A percentile compares a stretch with the other conserved stretches of the same genome.
Evolutionary conservation across 2,888 invertebrate genomes (phyloP).

Genomic region (Amorpha juglandis): DNA sequence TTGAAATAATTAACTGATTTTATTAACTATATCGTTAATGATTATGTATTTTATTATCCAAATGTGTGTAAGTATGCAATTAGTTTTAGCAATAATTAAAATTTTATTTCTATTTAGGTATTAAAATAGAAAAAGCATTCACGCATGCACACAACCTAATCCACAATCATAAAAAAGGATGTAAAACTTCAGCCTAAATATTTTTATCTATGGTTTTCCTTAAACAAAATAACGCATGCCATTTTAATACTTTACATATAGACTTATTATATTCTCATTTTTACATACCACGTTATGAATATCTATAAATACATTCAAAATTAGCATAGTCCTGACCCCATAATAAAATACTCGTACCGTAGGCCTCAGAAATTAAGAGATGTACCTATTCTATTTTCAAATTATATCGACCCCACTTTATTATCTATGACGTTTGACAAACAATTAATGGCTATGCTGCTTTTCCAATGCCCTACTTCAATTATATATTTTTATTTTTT

Average conservation of each 20-base stretch:
- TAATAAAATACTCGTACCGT: background rate
- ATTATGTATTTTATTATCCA: too few species aligned
- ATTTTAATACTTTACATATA: constrained; percentile 18
- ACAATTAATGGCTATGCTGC: background rate
- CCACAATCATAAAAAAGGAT: background rate
- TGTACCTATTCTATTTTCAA: background rate
- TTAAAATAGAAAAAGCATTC: too few species aligned
- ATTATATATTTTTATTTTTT: too few species aligned
- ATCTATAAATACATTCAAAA: background rate
- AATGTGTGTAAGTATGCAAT: background rate
- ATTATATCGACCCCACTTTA: background rate
- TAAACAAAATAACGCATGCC: constrained; percentile 20
- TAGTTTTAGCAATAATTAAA: too few species aligned
- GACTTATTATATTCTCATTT: constrained; percentile 24
- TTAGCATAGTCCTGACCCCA: background rate
- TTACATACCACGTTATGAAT: constrained; percentile 2
- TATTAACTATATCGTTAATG: too few species aligned
- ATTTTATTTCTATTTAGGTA: too few species aligned
- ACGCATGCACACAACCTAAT: too few species aligned
- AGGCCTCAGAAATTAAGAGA: background rate
- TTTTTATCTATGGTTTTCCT: constrained; percentile 1
- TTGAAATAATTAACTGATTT: too few species aligned
- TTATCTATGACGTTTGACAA: background rate
- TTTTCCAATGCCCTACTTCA: background rate
- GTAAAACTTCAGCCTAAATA: background rate